These are phyloP conservation scores for Tetragnatha montana DNA, from an alignment of 2,888 invertebrate genomes.

Conservation along the genomic window DNA sequence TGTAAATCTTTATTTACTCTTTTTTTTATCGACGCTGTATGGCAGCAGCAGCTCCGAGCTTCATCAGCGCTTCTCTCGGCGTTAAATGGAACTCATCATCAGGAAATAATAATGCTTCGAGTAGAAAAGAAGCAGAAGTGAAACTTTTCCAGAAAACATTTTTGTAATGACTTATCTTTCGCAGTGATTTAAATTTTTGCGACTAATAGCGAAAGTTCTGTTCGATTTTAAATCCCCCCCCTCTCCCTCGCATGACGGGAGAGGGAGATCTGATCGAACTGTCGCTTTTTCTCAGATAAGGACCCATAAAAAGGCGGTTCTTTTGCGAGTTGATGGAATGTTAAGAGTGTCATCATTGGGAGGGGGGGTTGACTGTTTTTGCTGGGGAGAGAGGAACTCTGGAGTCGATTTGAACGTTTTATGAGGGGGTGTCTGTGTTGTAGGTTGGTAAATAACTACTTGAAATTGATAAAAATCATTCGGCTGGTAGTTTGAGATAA, in stretches of 20 bases:
- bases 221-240: conserved; percentile 62
- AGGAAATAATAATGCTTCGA: conserved; percentile 67
- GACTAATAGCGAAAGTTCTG: conserved; percentile 66
- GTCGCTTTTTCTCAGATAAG: conserved; percentile 48
- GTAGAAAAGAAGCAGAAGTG: conserved; percentile 38
- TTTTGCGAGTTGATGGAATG: conserved; percentile 45
- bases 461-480: too few relatives aligned
- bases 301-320: conserved; percentile 32
- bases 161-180: conserved; percentile 67
- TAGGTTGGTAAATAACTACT: too few relatives aligned
- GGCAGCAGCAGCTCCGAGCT: conserved; percentile 1
- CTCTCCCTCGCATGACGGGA: conserved; percentile 4
- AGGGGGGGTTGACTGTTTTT: conserved; percentile 47
- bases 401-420: neutral
- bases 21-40: neutral
- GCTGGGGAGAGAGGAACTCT: neutral
- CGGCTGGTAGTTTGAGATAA: too few relatives aligned
- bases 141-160: conserved; percentile 57
- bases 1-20: neutral
- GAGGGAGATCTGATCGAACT: conserved; percentile 49
- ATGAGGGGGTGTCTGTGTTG: too few relatives aligned
- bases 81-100: conserved; percentile 66
- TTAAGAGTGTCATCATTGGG: conserved; percentile 44
- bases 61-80: conserved; percentile 33
- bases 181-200: conserved; percentile 65